Evolutionary conservation across 2,797 vertebrate species (phyloP).

Genomic region (Thunnus albacares): DNA sequence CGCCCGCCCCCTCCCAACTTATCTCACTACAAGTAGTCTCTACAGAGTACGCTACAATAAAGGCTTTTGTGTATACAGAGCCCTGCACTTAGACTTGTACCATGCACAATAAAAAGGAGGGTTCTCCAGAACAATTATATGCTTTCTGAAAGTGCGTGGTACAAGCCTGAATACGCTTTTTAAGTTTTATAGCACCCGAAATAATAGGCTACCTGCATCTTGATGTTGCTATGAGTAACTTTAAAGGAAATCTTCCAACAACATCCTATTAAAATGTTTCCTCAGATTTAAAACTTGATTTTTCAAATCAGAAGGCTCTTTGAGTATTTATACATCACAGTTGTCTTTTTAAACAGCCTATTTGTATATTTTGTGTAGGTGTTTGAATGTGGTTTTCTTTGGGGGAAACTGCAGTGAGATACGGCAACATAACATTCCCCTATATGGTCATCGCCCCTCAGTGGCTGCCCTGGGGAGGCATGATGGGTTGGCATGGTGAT

Average conservation of each 20-base stretch:
- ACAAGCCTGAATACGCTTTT: not conserved
- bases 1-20: not conserved
- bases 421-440: slow-evolving; percentile 39
- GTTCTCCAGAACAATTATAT: not conserved
- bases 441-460: slow-evolving; percentile 22
- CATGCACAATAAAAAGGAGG: not conserved
- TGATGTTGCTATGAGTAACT: not conserved
- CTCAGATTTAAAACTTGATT: not conserved
- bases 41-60: slow-evolving; percentile 15
- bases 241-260: slow-evolving; percentile 3
- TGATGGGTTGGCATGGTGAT: slow-evolving; percentile 69
- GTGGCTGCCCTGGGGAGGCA: slow-evolving; percentile 46
- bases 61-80: slow-evolving; percentile 5
- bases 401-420: slow-evolving; percentile 65
- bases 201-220: not conserved
- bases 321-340: not conserved
- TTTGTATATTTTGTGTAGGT: not conserved
- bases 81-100: slow-evolving; percentile 8
- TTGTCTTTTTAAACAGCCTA: not conserved
- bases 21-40: slow-evolving; percentile 68
- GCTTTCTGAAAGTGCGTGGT: not conserved
- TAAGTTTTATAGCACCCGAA: not conserved
- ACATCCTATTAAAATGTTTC: not conserved
- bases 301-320: not conserved
- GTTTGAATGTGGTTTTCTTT: slow-evolving; percentile 5